phyloP scores from a whole-genome alignment of 2,888 invertebrate species.

The Anagyrus pseudococci region DNA sequence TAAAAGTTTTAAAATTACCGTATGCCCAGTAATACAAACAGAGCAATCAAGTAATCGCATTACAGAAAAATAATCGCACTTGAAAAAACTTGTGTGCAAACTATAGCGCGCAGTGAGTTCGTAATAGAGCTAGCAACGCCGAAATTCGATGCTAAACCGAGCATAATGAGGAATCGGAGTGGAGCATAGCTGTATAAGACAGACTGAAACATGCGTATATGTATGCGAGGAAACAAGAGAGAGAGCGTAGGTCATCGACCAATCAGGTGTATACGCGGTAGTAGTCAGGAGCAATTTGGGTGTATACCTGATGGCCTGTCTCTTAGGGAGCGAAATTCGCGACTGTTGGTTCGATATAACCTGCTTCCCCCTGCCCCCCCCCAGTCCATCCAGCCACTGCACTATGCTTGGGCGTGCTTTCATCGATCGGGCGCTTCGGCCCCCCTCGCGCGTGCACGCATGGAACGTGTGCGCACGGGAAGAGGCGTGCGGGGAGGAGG shows the following conservation, averaged over 20 bases:
- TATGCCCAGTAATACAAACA: no score
- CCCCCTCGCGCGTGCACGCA: background rate
- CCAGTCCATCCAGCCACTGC: background rate
- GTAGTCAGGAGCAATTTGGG: background rate
- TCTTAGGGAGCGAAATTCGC: constrained; percentile 36
- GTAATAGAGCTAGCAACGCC: background rate
- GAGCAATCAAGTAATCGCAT: no score
- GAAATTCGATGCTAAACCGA: constrained; percentile 22
- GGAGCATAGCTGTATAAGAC: background rate
- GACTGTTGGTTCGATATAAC: constrained; percentile 44
- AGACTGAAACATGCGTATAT: no score
- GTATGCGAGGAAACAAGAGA: no score
- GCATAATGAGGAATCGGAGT: constrained; percentile 7
- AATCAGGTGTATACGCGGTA: constrained; percentile 13
- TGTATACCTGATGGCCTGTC: constrained; percentile 22
- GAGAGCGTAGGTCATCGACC: constrained; percentile 23
- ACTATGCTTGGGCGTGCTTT: background rate
- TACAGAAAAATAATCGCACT: no score
- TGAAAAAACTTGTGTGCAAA: no score
- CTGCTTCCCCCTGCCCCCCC: constrained; percentile 36
- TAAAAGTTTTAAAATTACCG: no score
- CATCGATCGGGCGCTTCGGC: constrained; percentile 40
- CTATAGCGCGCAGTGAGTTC: no score
- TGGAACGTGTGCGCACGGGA: background rate
- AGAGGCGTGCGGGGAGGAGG: no score